A percentile compares a stretch with the other conserved stretches of the same genome.
These are phyloP conservation scores for Hemitrygon akajei DNA, from an alignment of 2,797 vertebrate species.

Conservation along the genomic window DNA sequence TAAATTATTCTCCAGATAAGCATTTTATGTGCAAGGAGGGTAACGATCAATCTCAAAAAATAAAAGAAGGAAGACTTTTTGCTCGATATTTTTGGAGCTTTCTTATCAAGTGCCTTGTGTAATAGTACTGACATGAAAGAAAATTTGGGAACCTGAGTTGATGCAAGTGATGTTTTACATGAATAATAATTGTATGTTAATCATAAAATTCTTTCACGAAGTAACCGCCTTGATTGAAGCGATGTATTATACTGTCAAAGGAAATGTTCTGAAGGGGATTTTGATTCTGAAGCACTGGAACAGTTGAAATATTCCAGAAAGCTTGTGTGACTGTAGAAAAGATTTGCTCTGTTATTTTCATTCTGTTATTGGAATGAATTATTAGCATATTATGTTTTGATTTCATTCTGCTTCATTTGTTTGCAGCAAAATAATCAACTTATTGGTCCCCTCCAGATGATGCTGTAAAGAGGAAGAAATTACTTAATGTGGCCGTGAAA, in stretches of 20 bases:
- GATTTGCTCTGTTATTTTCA: neutral
- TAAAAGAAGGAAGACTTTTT: neutral
- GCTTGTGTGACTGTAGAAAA: neutral
- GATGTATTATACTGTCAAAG: conserved; percentile 20
- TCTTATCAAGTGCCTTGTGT: neutral
- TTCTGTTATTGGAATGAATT: neutral
- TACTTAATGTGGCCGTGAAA: neutral
- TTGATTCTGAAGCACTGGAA: conserved; percentile 25
- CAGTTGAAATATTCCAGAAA: neutral
- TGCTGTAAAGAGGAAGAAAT: neutral
- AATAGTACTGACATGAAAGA: neutral
- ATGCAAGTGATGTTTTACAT: conserved; percentile 22
- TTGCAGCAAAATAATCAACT: neutral
- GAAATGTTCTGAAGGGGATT: conserved; percentile 26
- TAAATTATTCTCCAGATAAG: neutral
- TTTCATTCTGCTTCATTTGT: neutral
- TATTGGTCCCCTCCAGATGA: neutral
- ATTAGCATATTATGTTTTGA: neutral
- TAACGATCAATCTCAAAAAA: neutral
- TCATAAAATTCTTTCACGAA: conserved; percentile 23
- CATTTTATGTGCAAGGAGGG: neutral
- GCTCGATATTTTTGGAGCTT: neutral
- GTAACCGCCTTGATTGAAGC: neutral
- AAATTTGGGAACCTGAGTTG: neutral
- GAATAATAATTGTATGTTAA: conserved; percentile 22